Percentiles rank a stretch among this genome's conserved stretches.
phyloP scores from a whole-genome alignment of 2,113 vertebrate species.

The Dicrurus megarhynchus region DNA sequence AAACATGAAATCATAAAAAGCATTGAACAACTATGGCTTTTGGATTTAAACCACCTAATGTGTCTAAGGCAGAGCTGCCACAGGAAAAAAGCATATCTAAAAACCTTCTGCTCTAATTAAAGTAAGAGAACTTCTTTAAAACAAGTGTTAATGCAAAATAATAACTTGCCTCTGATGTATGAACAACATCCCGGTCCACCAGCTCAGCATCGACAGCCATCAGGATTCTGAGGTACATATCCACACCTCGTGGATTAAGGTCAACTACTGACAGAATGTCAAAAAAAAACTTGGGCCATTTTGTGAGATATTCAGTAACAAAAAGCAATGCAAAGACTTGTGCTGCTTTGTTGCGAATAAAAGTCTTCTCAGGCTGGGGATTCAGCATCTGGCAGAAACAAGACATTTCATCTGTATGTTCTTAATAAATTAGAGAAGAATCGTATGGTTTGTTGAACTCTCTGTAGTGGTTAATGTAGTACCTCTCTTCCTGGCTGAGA shows the following conservation, averaged over 20 bases:
- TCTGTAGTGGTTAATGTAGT: neutral
- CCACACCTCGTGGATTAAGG: slow-evolving; percentile 90
- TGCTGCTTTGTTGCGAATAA: slow-evolving; percentile 97
- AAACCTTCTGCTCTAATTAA: neutral
- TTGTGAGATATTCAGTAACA: slow-evolving; percentile 91
- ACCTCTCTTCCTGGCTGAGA: neutral
- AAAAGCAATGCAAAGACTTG: slow-evolving; percentile 97
- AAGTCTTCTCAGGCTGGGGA: slow-evolving; percentile 90
- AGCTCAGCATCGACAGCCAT: slow-evolving; percentile 97
- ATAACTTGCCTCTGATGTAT: slow-evolving; percentile 84
- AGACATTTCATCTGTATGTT: neutral
- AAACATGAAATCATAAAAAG: neutral
- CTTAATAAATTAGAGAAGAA: neutral
- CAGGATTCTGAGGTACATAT: slow-evolving; percentile 93
- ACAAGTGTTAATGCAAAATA: neutral
- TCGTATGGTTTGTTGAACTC: neutral
- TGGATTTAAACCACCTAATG: neutral
- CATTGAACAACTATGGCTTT: neutral
- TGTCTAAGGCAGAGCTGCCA: neutral
- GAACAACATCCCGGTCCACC: slow-evolving; percentile 93
- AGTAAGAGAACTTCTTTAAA: neutral
- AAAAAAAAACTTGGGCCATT: slow-evolving; percentile 98
- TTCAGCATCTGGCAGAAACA: slow-evolving; percentile 84
- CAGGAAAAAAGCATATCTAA: neutral
- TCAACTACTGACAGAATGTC: slow-evolving; percentile 92